Conservation (phyloP, 2,797 vertebrate genomes). For the Natrix natrix region DNA sequence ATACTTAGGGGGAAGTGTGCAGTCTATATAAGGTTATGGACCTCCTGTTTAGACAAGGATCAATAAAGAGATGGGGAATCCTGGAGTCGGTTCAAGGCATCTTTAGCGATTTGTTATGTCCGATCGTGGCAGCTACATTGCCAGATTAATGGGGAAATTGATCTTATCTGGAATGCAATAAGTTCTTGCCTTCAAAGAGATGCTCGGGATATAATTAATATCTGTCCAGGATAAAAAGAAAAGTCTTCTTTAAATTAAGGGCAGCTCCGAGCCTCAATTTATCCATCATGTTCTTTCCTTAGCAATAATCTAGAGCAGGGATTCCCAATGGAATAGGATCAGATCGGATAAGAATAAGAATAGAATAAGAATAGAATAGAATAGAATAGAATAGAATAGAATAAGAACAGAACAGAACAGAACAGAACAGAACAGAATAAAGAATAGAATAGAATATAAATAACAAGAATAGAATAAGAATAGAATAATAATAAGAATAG, state of each 20-base stretch:
- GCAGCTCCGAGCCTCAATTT: neutral
- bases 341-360: no score
- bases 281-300: neutral
- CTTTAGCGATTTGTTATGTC: neutral
- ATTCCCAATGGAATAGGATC: no score
- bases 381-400: no score
- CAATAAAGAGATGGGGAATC: neutral
- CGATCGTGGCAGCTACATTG: neutral
- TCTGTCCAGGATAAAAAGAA: neutral
- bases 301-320: neutral
- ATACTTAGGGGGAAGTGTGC: neutral
- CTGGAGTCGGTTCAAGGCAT: neutral
- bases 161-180: neutral
- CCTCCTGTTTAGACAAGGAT: neutral
- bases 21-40: neutral
- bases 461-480: no score
- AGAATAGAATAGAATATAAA: no score
- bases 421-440: no score
- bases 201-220: neutral
- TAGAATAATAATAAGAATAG: no score
- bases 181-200: neutral
- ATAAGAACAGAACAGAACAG: no score
- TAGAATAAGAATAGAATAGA: no score
- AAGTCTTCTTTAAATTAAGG: neutral
- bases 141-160: neutral